Evolutionary conservation across 2,888 invertebrate genomes (phyloP).

Genomic region (Holacanthella duospinosa): DNA sequence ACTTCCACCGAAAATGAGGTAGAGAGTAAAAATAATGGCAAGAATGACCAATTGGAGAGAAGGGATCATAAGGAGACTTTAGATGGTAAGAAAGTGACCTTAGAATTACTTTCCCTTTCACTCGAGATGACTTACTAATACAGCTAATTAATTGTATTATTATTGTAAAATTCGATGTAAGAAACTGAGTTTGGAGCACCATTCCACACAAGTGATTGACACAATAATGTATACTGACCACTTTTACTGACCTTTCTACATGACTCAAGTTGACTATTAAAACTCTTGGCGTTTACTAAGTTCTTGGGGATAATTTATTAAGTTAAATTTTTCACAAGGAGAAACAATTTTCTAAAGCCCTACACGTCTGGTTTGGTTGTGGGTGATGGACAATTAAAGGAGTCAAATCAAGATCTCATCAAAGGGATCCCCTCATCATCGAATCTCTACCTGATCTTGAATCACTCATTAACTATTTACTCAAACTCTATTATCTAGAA

Average conservation of each 20-base stretch:
- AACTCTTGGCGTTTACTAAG: no score
- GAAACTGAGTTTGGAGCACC: neutral
- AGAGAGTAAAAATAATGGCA: constrained; percentile 26
- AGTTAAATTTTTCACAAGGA: no score
- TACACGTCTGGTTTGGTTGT: no score
- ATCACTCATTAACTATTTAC: no score
- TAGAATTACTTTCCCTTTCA: neutral
- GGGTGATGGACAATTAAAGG: no score
- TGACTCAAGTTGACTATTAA: neutral
- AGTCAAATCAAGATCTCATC: no score
- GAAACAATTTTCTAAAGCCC: no score
- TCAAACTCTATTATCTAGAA: no score
- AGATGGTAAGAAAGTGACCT: neutral
- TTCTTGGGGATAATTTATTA: no score
- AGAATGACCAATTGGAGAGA: constrained; percentile 32
- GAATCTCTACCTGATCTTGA: no score
- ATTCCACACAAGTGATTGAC: neutral
- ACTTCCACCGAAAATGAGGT: constrained; percentile 30
- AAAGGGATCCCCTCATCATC: no score
- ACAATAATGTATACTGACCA: neutral
- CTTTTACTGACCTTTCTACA: neutral
- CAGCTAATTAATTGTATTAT: neutral
- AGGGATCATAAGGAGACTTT: constrained; percentile 20
- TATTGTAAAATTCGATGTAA: neutral
- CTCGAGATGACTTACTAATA: no score